Percentiles rank a stretch among this genome's conserved stretches.
These are phyloP conservation scores for Anthophora plumipes DNA, from an alignment of 2,888 invertebrate species.

Conservation along the genomic window DNA sequence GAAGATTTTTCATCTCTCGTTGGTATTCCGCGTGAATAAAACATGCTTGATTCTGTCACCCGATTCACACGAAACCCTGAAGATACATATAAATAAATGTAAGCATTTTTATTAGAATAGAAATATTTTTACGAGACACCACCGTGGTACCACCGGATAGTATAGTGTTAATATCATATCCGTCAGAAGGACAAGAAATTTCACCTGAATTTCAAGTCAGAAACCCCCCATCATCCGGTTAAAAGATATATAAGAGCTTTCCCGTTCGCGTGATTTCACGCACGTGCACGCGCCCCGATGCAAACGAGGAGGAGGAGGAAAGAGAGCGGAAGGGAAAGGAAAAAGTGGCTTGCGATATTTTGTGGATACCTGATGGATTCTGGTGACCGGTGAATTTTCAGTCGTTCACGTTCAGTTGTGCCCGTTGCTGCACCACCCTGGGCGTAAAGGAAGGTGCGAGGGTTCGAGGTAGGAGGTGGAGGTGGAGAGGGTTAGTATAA, in stretches of 20 bases:
- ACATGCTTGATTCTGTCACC: no score
- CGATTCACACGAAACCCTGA: no score
- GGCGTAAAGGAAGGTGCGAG: slow-evolving; percentile 36
- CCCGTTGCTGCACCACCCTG: no score
- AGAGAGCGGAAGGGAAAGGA: slow-evolving; percentile 54
- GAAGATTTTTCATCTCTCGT: no score
- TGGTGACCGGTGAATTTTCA: slow-evolving; percentile 81
- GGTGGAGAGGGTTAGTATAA: slow-evolving; percentile 32
- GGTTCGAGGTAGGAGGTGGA: background rate
- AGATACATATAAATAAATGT: no score
- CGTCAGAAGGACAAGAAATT: no score
- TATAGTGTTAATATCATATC: no score
- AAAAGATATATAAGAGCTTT: slow-evolving; percentile 23
- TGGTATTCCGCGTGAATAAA: no score
- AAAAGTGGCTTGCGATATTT: slow-evolving; percentile 81
- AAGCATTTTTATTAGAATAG: no score
- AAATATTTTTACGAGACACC: no score
- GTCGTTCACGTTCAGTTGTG: background rate
- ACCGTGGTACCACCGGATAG: no score
- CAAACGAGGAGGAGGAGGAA: slow-evolving; percentile 12
- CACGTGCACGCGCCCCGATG: slow-evolving; percentile 42
- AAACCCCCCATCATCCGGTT: background rate
- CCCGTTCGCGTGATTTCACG: slow-evolving; percentile 50
- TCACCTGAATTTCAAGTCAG: slow-evolving; percentile 20
- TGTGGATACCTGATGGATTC: slow-evolving; percentile 80